Evolutionary conservation across 2,797 vertebrate genomes (phyloP), one percentile per base, ranked within the genome.

Genomic region (Semaprochilodus insignis): DNA sequence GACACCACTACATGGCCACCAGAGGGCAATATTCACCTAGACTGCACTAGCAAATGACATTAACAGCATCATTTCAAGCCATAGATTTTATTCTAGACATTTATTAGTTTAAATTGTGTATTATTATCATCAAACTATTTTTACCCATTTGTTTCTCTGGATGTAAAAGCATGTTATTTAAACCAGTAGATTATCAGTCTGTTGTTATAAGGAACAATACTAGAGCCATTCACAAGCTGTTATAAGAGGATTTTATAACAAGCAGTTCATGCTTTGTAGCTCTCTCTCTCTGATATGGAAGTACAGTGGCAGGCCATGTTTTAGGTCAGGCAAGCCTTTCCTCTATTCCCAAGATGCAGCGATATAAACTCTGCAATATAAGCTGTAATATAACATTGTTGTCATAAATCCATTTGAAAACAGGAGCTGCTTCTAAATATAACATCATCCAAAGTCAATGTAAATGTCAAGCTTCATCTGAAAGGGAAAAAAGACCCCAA

Each of bases 11-110:
- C 31, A 60, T 23, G 54, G 0, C 73, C 80, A 60, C 73, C 60
- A 81, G 80, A 44, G 65, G 80, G 80, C 25, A 34, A 52, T 51
- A 62, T 52, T 76, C 44, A 70, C 8, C 25, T 10, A 76, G 25
- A 44, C 60, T 48, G 51, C 62, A 81, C 19, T 55, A 57, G 17
- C 31, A 72, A 57, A 6, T 10, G 17, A 54, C 59, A 31, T 72
- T 44, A 13, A 69, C 40, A 48, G 3, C 2, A 15, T 27, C n/a
- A 25, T 7, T 13, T 21, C 23, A 25, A 27, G 25, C 14, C 21
- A 40, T 13, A 23, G 16, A 11, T 31, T 31, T 13, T 48, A 27
- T 1, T 15, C 10, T 69, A 19, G 0, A 62, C 13, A 8, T 11
- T 6, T 25, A 62, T 62, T 13, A 25, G 59, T 11, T 8, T n/a